phyloP scores from a whole-genome alignment of 2,888 invertebrate species.

The Eustalomyia histrio region DNA sequence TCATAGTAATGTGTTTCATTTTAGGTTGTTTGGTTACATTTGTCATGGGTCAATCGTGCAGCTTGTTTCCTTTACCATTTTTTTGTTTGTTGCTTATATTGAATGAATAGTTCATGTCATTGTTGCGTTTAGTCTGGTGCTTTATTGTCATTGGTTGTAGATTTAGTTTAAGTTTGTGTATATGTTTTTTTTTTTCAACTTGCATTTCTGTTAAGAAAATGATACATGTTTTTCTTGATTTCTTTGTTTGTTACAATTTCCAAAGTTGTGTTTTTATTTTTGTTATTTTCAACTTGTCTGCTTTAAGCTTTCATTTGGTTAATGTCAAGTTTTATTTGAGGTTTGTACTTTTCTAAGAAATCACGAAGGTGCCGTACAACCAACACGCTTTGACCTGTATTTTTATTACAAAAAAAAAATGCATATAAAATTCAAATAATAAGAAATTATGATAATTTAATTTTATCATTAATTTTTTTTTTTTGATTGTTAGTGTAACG shows the following conservation, averaged over 20 bases:
- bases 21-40: constrained; percentile 48
- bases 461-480: constrained; percentile 32
- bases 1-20: constrained; percentile 27
- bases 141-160: constrained; percentile 25
- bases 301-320: constrained; percentile 47
- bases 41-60: constrained; percentile 71
- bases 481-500: background rate
- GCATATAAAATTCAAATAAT: background rate
- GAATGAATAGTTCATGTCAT: constrained; percentile 39
- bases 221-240: constrained; percentile 50
- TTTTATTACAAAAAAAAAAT: constrained; percentile 33
- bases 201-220: constrained; percentile 19
- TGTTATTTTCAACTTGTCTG: constrained; percentile 50
- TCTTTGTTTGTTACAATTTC: constrained; percentile 40
- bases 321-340: constrained; percentile 41
- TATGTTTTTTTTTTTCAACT: background rate
- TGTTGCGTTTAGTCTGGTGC: constrained; percentile 33
- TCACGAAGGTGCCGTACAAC: constrained; percentile 60
- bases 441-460: constrained; percentile 38
- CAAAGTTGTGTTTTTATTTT: constrained; percentile 18
- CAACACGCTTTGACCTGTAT: constrained; percentile 61
- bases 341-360: constrained; percentile 54
- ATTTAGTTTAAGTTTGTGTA: constrained; percentile 25
- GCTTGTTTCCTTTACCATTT: constrained; percentile 73
- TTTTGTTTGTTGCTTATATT: constrained; percentile 20